A percentile compares a stretch with the other conserved stretches of the same genome.
Conservation (phyloP, 2,888 invertebrate genomes). For the Nymphalis polychloros region DNA sequence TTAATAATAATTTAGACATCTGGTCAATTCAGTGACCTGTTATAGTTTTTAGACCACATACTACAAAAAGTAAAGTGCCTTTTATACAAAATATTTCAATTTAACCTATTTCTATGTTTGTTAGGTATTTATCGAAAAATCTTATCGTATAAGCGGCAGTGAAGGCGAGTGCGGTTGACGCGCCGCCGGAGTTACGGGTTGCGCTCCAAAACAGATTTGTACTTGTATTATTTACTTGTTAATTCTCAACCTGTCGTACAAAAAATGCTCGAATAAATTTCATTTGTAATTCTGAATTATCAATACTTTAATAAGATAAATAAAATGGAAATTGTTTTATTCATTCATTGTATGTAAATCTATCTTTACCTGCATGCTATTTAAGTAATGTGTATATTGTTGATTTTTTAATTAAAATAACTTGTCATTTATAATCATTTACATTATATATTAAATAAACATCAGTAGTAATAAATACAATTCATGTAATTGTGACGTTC, state of each 20-base stretch:
- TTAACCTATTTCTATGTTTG: neutral
- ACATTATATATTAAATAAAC: too few relatives aligned
- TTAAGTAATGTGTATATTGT: too few relatives aligned
- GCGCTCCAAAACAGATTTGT: conserved; percentile 52
- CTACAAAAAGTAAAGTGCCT: conserved; percentile 3
- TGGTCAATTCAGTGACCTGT: neutral
- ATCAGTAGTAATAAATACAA: too few relatives aligned
- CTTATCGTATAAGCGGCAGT: conserved; percentile 31
- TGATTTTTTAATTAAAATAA: too few relatives aligned
- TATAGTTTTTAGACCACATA: neutral
- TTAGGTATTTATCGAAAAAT: conserved; percentile 4
- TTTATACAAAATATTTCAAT: conserved; percentile 6
- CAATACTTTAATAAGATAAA: neutral
- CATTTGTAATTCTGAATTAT: neutral
- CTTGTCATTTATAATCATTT: too few relatives aligned
- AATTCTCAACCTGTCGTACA: conserved; percentile 77
- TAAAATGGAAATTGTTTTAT: too few relatives aligned
- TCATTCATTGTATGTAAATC: too few relatives aligned
- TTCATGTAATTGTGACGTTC: too few relatives aligned
- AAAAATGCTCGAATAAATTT: neutral
- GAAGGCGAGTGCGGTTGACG: conserved; percentile 40
- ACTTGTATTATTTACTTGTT: conserved; percentile 64
- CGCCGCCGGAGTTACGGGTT: conserved; percentile 45
- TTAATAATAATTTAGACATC: conserved; percentile 7
- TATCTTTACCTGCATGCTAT: too few relatives aligned